Evolutionary conservation across 37 sponge, comb jelly and placozoan genomes (phyloP), one percentile per base, ranked within the genome.

Genomic region (Corticium candelabrum): DNA sequence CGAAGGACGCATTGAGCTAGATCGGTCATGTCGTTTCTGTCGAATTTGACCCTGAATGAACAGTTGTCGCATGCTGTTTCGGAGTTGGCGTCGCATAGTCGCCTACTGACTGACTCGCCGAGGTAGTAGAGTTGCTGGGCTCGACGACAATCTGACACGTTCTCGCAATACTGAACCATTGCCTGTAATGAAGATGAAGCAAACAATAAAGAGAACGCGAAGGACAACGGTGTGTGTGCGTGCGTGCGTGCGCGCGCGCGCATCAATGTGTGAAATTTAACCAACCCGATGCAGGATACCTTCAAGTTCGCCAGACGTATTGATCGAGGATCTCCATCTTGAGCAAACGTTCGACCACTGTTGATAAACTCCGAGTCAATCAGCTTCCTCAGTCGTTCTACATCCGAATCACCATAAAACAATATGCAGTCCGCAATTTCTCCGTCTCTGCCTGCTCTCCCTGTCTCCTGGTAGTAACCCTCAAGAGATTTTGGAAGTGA

Each of bases 401-500:
- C 91, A 73, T 94, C 99, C 27, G 76, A 37, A 76, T 94, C 91
- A 81, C 77, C 83, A 71, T 98, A 94, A 80, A 86, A 91, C 75
- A 98, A 84, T 57, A 94, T 83, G 78, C 99, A 98, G 39, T 80
- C 71, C 3, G 99, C 92, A n/a, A 85, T 83, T 33, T 72, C 80
- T 0, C 95, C 95, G 40, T 98, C 99, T 33, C 99, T 76, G 11
- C 99, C 99, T 21, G 99, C 99, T 31, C 99, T 38, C 30, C 95
- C 99, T 1, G 90, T 80, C 87, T 98, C 99, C 87, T 98, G 99
- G 82, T 98, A 98, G 87, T 95, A 98, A 27, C 95, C 95, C 79
- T 98, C 99, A 67, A 94, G 77, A 4, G 93, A 92, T 84, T 98
- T 98, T 27, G 95, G 92, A 68, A 98, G 80, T 38, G 96, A 85